These are phyloP conservation scores for Anguilla rostrata DNA, from an alignment of 2,113 vertebrate species.

Conservation along the genomic window DNA sequence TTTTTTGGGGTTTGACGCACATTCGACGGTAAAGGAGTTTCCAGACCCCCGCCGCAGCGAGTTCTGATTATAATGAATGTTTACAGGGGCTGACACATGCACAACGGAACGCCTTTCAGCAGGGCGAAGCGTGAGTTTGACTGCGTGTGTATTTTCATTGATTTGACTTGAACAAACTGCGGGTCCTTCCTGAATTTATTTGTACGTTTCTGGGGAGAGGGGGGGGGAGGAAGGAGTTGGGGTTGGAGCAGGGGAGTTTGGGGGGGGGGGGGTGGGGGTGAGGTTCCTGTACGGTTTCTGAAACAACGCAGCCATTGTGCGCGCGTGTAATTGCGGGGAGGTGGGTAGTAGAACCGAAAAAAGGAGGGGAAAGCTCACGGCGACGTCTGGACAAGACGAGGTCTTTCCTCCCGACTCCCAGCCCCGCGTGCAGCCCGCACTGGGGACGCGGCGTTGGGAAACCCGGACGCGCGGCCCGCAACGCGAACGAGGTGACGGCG, in stretches of 20 bases:
- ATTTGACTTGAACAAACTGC: slow-evolving; percentile 68
- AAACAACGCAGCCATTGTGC: slow-evolving; percentile 47
- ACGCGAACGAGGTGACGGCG: slow-evolving; percentile 44
- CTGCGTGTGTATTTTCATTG: slow-evolving; percentile 59
- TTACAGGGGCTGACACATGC: slow-evolving; percentile 57
- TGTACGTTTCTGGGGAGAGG: slow-evolving; percentile 46
- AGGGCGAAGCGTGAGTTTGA: slow-evolving; percentile 47
- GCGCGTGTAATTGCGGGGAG: slow-evolving; percentile 20
- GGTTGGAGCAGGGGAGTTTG: slow-evolving; percentile 17
- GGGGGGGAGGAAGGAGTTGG: not conserved
- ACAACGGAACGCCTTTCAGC: slow-evolving; percentile 59
- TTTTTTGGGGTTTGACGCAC: slow-evolving; percentile 29
- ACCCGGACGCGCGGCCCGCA: slow-evolving; percentile 38
- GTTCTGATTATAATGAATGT: slow-evolving; percentile 63
- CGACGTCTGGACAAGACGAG: slow-evolving; percentile 40
- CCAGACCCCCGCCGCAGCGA: slow-evolving; percentile 13
- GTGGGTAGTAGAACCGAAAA: not conserved
- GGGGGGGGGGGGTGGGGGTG: not conserved
- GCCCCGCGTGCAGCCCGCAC: not conserved
- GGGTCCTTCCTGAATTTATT: slow-evolving; percentile 54
- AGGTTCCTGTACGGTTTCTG: slow-evolving; percentile 7
- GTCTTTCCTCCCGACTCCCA: slow-evolving; percentile 31
- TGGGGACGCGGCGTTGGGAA: slow-evolving; percentile 1
- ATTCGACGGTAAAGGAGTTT: slow-evolving; percentile 20
- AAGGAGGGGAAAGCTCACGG: not conserved